Evolutionary conservation across 2,113 vertebrate genomes (phyloP).

Genomic region (Charina bottae): DNA sequence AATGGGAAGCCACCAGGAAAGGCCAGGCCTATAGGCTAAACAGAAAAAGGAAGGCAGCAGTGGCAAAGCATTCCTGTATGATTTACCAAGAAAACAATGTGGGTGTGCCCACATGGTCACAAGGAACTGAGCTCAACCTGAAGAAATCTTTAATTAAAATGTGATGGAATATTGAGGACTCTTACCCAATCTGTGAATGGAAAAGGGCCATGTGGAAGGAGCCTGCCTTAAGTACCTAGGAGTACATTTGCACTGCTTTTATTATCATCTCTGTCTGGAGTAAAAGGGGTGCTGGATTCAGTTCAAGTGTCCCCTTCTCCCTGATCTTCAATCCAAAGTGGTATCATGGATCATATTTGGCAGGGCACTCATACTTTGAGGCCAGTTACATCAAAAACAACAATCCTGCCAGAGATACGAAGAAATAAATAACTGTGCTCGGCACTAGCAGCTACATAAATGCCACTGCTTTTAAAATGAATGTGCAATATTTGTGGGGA

Average conservation of each 20-base stretch:
- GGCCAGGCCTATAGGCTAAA: background rate
- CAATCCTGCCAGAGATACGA: background rate
- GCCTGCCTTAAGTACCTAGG: background rate
- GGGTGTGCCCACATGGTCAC: background rate
- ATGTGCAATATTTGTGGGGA: background rate
- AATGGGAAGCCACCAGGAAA: background rate
- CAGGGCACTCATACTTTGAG: background rate
- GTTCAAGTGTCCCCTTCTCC: background rate
- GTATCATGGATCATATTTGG: background rate
- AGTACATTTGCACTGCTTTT: background rate
- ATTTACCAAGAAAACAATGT: background rate
- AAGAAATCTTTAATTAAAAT: background rate
- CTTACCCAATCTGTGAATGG: background rate
- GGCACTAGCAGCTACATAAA: background rate
- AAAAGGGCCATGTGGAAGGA: background rate
- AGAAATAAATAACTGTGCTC: background rate
- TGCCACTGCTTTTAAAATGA: background rate
- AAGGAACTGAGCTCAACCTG: background rate
- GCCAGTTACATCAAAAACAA: background rate
- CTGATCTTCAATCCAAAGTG: background rate
- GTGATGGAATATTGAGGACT: background rate
- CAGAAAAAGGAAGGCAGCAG: background rate
- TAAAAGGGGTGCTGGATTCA: background rate
- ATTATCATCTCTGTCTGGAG: background rate
- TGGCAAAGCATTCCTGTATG: background rate